These are phyloP conservation scores for Coregonus suidteri DNA, from an alignment of 2,797 vertebrate genomes.

Conservation along the genomic window DNA sequence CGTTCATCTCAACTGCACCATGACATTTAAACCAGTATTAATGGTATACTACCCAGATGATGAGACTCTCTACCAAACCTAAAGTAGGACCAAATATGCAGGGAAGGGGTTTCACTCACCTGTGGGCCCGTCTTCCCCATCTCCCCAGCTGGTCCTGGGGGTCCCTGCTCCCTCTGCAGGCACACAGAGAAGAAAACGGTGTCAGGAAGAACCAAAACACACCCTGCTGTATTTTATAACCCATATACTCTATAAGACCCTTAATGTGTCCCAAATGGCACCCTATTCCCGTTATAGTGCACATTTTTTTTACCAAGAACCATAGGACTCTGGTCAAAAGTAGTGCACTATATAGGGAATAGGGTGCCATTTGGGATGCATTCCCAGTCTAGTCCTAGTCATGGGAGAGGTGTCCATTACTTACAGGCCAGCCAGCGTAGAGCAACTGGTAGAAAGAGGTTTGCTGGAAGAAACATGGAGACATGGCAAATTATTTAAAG, in stretches of 20 bases:
- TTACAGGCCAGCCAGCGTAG: conserved; percentile 85
- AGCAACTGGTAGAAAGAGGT: conserved; percentile 86
- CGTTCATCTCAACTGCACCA: not conserved
- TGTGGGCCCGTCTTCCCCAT: conserved; percentile 79
- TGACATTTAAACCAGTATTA: not conserved
- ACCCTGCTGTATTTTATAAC: not conserved
- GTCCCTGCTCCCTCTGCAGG: conserved; percentile 80
- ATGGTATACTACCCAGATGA: not conserved
- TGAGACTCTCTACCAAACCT: not conserved
- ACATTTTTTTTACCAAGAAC: not conserved
- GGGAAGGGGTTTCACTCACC: conserved; percentile 64
- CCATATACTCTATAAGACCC: not conserved
- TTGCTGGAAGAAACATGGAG: conserved; percentile 69
- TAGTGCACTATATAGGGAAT: not conserved
- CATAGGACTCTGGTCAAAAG: not conserved
- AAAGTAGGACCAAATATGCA: not conserved
- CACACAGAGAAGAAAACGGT: conserved; percentile 47
- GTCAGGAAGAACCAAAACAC: conserved; percentile 43
- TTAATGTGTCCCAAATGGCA: not conserved
- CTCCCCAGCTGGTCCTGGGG: conserved; percentile 78
- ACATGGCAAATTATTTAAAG: conserved; percentile 2
- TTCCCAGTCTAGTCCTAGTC: not conserved
- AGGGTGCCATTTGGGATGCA: too few species aligned
- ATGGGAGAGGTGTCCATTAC: conserved; percentile 56
- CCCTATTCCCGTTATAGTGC: not conserved